Evolutionary conservation across 2,113 vertebrate species (phyloP).

Genomic region (Nibea albiflora): DNA sequence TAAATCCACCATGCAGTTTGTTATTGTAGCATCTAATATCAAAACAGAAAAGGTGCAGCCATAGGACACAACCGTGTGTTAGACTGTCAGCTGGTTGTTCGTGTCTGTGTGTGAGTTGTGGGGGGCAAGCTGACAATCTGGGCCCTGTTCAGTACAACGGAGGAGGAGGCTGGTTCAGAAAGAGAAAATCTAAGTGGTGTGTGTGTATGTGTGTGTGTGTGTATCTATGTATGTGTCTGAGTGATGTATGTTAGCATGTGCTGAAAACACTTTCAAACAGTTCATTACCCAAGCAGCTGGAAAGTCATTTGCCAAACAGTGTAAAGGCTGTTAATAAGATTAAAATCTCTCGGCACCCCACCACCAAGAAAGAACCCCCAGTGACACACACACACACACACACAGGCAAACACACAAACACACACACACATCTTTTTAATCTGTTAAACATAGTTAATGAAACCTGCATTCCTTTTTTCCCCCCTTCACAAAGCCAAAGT

Average conservation of each 20-base stretch:
- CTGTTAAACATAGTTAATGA: slow-evolving; percentile 51
- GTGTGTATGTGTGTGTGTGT: slow-evolving; percentile 20
- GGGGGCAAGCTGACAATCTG: slow-evolving; percentile 61
- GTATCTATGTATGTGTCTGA: slow-evolving; percentile 36
- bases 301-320: slow-evolving; percentile 79
- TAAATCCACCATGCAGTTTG: slow-evolving; percentile 22
- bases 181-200: slow-evolving; percentile 25
- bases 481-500: slow-evolving; percentile 25
- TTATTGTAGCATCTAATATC: slow-evolving; percentile 23
- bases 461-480: slow-evolving; percentile 21
- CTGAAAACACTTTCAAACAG: slow-evolving; percentile 73
- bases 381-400: slow-evolving; percentile 47
- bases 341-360: slow-evolving; percentile 75
- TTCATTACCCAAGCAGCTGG: slow-evolving; percentile 82
- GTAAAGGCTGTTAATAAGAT: slow-evolving; percentile 81
- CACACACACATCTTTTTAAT: slow-evolving; percentile 9
- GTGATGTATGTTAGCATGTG: slow-evolving; percentile 59
- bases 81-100: slow-evolving; percentile 34
- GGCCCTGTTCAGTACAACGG: slow-evolving; percentile 34
- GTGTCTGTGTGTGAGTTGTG: slow-evolving; percentile 1
- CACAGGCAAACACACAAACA: slow-evolving; percentile 23
- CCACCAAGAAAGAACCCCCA: slow-evolving; percentile 61
- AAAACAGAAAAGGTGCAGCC: slow-evolving; percentile 16
- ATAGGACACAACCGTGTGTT: background rate
- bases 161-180: slow-evolving; percentile 26